Base-by-base conservation (phyloP, 2,113 vertebrate species). In the Hoplias malabaricus region DNA sequence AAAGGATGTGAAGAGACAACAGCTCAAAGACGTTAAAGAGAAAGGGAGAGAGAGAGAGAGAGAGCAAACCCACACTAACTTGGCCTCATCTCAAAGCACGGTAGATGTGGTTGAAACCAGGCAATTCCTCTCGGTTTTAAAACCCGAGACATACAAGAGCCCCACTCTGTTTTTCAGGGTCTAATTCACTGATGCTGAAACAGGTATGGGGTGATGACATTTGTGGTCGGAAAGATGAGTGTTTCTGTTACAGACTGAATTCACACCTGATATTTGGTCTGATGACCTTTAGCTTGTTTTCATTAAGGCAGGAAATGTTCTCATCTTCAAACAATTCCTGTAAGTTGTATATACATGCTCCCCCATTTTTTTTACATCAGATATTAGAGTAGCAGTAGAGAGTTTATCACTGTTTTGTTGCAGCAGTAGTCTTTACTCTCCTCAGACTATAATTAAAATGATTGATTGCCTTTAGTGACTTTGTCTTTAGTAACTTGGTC, bases 1-100 rank as follows among this genome's bases (percentile, higher is more conserved):
- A 42, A 59, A 23, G 13, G 33, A 83, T 86, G 83, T 82, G 81
- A 87, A 86, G 75, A 87, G 89, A 89, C 89, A 91, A 89, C 85
- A 83, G 75, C 76, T 72, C 73, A 70, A 87, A 88, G 90, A 90
- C 84, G 86, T n/a, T n/a, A 10, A 36, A 63, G 19, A 36, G n/a
- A 63, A 46, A 46, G 43, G 31, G 5, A 13, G 4, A 1, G 19
- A 10, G 19, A 2, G 1, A 4, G 1, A 57, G 75, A 71, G 85
- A 84, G 43, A 66, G 82, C 82, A 33, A 86, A 87, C 80, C 72
- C 80, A 68, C 63, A 73, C 13, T 36, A 69, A 77, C 48, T 73
- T 1, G 16, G 70, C 80, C 84, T 85, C 80, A 81, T 79, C 82
- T 86, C 34, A 50, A 12, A 29, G 75, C 73, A 57, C 77, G 57